Conservation (phyloP, 2,888 invertebrate species). For the Pyrochroa serraticornis region DNA sequence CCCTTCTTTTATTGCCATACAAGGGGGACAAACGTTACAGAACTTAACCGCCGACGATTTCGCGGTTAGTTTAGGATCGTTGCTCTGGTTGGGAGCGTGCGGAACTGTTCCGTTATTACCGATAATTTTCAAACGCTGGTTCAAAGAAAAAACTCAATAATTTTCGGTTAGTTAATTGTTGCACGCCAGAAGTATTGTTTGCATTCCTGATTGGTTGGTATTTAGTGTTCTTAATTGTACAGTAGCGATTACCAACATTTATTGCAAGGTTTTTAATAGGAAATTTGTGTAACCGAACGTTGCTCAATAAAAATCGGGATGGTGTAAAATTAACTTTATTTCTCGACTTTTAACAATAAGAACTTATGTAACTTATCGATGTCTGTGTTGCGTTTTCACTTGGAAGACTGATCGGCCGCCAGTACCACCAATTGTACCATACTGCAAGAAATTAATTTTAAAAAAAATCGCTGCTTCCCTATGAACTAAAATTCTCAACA, state of each 20-base stretch:
- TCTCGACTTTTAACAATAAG: conserved; percentile 66
- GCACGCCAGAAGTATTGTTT: no score
- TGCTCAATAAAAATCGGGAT: not conserved
- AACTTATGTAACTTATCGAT: conserved; percentile 72
- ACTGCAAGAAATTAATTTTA: no score
- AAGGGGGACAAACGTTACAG: conserved; percentile 95
- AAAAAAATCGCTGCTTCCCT: conserved; percentile 34
- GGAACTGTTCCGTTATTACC: conserved; percentile 87
- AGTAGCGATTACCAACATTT: no score
- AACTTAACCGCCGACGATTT: conserved; percentile 87
- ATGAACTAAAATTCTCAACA: conserved; percentile 10
- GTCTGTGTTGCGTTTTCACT: conserved; percentile 64
- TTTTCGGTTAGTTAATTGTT: conserved; percentile 5
- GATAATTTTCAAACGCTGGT: conserved; percentile 80
- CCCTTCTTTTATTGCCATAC: conserved; percentile 96
- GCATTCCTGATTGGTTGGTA: not conserved
- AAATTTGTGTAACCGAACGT: not conserved
- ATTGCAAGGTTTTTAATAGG: not conserved
- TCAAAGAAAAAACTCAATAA: conserved; percentile 78
- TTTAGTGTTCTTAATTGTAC: no score
- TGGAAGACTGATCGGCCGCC: conserved; percentile 73
- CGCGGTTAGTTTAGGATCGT: conserved; percentile 87
- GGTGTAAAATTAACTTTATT: conserved; percentile 15
- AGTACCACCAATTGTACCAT: conserved; percentile 87
- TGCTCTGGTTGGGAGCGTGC: conserved; percentile 76